A percentile compares a stretch with the other conserved stretches of the same genome.
phyloP scores from a whole-genome alignment of 2,113 vertebrate genomes.

The Pygoscelis adeliae region DNA sequence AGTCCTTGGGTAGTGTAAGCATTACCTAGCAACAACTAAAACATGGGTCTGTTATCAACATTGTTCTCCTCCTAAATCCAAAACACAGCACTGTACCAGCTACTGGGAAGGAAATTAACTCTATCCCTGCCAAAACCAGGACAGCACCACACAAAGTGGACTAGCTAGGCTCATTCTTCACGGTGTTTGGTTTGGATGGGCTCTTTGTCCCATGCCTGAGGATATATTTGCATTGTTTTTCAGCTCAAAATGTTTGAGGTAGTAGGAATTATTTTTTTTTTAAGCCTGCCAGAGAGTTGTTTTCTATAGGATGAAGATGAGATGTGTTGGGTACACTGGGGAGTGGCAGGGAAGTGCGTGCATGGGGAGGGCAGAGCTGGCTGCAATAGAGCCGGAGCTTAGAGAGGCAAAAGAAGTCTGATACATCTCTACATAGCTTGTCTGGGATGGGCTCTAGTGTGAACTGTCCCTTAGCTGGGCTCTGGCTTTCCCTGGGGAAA shows the following conservation, averaged over 20 bases:
- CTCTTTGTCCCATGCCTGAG: neutral
- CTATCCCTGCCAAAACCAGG: no score
- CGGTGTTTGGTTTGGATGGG: neutral
- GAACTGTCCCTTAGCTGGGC: neutral
- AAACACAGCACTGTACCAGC: no score
- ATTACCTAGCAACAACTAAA: no score
- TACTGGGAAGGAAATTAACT: no score
- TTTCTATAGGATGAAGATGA: neutral
- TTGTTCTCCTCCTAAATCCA: no score
- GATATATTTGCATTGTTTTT: neutral
- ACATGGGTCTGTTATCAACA: no score
- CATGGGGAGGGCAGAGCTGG: neutral
- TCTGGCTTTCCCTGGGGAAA: neutral
- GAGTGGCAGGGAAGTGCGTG: neutral
- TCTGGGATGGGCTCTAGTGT: neutral
- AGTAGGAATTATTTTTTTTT: neutral
- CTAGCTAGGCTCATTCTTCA: neutral
- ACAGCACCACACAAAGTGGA: neutral
- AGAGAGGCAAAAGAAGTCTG: neutral
- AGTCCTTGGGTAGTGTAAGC: no score
- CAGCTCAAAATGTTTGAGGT: neutral
- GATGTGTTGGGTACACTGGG: neutral
- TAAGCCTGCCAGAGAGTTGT: neutral
- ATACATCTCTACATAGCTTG: neutral
- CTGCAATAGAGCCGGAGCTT: neutral